These are phyloP conservation scores for Eidolon dupreanum DNA, from an alignment of 2,797 vertebrate species.

Conservation along the genomic window DNA sequence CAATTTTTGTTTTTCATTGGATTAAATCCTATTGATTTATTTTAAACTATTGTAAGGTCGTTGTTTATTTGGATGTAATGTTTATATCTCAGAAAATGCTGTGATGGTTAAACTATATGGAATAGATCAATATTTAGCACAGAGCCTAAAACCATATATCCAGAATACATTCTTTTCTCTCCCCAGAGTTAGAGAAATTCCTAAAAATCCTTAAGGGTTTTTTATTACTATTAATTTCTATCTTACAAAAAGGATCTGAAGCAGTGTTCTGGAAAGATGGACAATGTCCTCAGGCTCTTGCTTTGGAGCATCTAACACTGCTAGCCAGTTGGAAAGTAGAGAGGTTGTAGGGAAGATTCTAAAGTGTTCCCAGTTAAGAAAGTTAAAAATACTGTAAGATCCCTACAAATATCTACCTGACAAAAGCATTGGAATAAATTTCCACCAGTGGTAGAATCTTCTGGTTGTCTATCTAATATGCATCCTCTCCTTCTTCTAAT, in stretches of 20 bases:
- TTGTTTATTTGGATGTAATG: not conserved
- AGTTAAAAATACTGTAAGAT: not conserved
- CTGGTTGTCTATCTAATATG: not conserved
- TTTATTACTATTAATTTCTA: not conserved
- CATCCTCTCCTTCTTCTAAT: not conserved
- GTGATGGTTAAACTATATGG: not conserved
- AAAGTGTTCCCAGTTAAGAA: not conserved
- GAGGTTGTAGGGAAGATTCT: not conserved
- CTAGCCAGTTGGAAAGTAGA: not conserved
- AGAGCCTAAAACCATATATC: not conserved
- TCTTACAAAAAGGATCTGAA: not conserved
- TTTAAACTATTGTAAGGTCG: conserved; percentile 15
- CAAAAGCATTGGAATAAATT: not conserved
- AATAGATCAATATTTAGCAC: not conserved
- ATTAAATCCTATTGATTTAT: not conserved
- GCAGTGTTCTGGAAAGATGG: not conserved
- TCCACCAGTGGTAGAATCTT: not conserved
- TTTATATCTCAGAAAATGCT: not conserved
- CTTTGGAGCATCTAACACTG: not conserved
- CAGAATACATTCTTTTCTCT: conserved; percentile 10
- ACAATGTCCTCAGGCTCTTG: not conserved
- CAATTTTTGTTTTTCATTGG: not conserved
- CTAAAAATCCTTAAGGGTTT: not conserved
- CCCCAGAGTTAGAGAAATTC: not conserved
- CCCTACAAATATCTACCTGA: not conserved